These are phyloP conservation scores for Thera obeliscata DNA, from an alignment of 2,888 invertebrate species.

Conservation along the genomic window DNA sequence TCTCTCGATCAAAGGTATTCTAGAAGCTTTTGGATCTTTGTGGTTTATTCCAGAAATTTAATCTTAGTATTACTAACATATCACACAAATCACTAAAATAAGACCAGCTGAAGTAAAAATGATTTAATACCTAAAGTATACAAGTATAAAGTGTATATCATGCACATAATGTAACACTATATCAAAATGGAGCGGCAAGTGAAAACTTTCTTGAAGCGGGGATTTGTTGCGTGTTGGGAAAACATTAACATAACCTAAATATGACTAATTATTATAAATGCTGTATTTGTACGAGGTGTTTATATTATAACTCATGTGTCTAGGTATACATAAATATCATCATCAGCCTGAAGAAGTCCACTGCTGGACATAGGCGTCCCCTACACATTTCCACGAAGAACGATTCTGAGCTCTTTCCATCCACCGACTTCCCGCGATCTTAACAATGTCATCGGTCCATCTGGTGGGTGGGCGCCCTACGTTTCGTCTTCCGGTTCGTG, in stretches of 20 bases:
- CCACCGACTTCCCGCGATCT: too few relatives aligned
- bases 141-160: neutral
- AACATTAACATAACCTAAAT: constrained; percentile 27
- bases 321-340: too few relatives aligned
- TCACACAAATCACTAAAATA: neutral
- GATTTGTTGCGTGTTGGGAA: constrained; percentile 26
- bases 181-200: neutral
- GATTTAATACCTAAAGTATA: neutral
- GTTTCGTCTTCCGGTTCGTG: too few relatives aligned
- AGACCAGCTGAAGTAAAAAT: neutral
- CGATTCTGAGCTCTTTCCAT: too few relatives aligned
- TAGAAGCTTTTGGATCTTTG: neutral
- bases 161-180: neutral
- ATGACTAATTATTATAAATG: constrained; percentile 10
- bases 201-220: constrained; percentile 16
- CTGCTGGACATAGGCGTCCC: too few relatives aligned
- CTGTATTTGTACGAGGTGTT: constrained; percentile 7
- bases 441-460: too few relatives aligned
- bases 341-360: too few relatives aligned
- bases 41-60: neutral
- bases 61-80: neutral
- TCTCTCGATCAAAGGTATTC: neutral
- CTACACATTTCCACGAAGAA: too few relatives aligned
- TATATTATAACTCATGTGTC: neutral
- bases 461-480: too few relatives aligned